Evolutionary conservation across 2,113 vertebrate species (phyloP), one percentile per base, ranked within the genome.

Genomic region (Strix aluco): DNA sequence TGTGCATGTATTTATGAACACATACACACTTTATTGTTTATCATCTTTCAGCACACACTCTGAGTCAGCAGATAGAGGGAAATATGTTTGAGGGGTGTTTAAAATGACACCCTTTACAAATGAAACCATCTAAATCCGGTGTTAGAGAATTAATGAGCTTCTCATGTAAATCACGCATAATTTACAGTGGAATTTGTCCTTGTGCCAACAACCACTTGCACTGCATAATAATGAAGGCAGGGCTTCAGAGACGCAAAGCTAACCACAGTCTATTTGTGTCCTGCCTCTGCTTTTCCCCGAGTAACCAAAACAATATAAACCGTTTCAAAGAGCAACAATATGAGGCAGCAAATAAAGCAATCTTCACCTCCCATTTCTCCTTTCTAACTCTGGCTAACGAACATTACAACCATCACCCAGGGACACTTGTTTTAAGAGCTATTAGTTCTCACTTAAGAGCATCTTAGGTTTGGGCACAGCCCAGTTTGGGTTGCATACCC

Each of bases 161-260:
- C 98, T 98, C 97, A 98, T 98, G 98, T 98, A 98, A 99, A 99
- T 98, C 98, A 98, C 98, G 97, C 94, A 98, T 98, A 98, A 98
- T 97, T 98, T 95, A 94, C 78, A 86, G 52, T 62, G 49, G 78
- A 96, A 95, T 94, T 97, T 98, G 97, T 98, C 98, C 97, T 97
- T 98, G 94, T 98, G 98, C 97, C 98, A 98, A 98, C 96, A 96
- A 97, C 95, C 96, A 97, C 97, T 98, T 96, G 97, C 84, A 36
- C 78, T 98, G 98, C 98, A 98, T 98, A 98, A 96, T 97, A 98
- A 98, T 94, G 92, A 98, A 97, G 52, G 75, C 88, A 92, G 96
- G 95, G 95, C 89, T 94, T 97, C 70, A n/a, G 94, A 97, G 96
- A 97, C 55, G 47, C 19, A 11, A 96, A 86, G 25, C 78, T 94